Percentiles rank a stretch among this genome's conserved stretches.
Conservation (phyloP, 2,113 vertebrate genomes). For the Prolemur simus region DNA sequence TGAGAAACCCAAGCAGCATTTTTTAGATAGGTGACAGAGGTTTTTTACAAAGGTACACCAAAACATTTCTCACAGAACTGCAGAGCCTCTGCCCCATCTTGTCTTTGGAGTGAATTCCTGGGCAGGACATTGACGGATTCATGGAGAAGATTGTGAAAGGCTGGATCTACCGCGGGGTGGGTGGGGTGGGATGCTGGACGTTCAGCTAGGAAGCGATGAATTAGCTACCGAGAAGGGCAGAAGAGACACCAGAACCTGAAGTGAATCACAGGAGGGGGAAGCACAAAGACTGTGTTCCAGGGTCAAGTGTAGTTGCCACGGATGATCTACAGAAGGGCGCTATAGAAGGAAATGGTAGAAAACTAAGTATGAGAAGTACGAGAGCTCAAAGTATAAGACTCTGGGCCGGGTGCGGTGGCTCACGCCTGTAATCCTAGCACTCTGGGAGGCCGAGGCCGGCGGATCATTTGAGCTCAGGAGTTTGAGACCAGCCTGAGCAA, state of each 20-base stretch:
- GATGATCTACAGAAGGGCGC: background rate
- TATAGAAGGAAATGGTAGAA: background rate
- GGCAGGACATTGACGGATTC: background rate
- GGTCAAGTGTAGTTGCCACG: background rate
- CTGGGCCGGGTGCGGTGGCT: no score
- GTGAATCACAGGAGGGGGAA: background rate
- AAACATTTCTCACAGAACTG: background rate
- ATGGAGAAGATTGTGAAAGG: background rate
- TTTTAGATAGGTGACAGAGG: background rate
- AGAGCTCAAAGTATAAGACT: background rate
- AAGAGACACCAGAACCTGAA: background rate
- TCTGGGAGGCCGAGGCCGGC: no score
- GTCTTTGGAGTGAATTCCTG: background rate
- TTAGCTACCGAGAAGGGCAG: background rate
- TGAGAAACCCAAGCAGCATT: background rate
- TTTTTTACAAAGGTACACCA: background rate
- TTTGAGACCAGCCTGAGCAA: no score
- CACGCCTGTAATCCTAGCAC: no score
- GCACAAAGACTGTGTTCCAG: background rate
- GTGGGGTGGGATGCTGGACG: accelerated
- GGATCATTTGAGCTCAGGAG: no score
- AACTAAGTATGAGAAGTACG: background rate
- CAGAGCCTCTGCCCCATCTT: background rate
- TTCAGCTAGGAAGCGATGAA: background rate
- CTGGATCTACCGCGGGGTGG: background rate